Percentiles rank a stretch among this genome's conserved stretches.
These are phyloP conservation scores for Crenuchus spilurus DNA, from an alignment of 2,797 vertebrate species.

Conservation along the genomic window DNA sequence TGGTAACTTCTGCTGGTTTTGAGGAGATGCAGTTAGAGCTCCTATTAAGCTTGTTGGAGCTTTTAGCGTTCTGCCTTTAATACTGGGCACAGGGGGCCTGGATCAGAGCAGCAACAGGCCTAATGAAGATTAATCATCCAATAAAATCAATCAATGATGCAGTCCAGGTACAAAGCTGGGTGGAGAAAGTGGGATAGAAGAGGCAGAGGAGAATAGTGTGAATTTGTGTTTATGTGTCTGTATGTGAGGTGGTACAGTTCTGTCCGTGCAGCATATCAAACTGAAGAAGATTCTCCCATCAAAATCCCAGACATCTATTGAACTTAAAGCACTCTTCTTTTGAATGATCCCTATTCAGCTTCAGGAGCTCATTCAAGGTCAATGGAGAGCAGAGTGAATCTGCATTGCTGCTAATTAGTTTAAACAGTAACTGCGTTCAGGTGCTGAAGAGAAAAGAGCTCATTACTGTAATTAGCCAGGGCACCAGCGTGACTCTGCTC, in stretches of 20 bases:
- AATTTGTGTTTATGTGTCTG: not conserved
- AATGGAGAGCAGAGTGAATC: slow-evolving; percentile 49
- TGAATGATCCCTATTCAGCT: slow-evolving; percentile 45
- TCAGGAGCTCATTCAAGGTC: slow-evolving; percentile 50
- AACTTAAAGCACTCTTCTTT: slow-evolving; percentile 35
- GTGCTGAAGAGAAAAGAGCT: slow-evolving; percentile 59
- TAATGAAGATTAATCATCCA: slow-evolving; percentile 79
- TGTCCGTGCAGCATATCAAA: not conserved
- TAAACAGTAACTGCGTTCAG: slow-evolving; percentile 59
- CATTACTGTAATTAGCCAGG: slow-evolving; percentile 60
- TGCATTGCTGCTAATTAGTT: slow-evolving; percentile 59
- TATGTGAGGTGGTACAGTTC: slow-evolving; percentile 8
- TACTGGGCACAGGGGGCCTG: slow-evolving; percentile 52
- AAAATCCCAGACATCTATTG: slow-evolving; percentile 38
- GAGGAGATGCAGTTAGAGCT: slow-evolving; percentile 31
- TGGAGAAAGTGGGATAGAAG: slow-evolving; percentile 14
- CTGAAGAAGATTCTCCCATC: slow-evolving; percentile 37
- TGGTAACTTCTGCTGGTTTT: slow-evolving; percentile 41
- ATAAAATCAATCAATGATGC: slow-evolving; percentile 72
- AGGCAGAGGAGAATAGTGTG: slow-evolving; percentile 3
- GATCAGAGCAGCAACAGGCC: slow-evolving; percentile 66
- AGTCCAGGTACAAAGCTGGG: slow-evolving; percentile 58
- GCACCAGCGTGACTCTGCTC: slow-evolving; percentile 42
- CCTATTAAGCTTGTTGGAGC: slow-evolving; percentile 32
- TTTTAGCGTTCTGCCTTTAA: slow-evolving; percentile 46